phyloP scores from a whole-genome alignment of 1,140 invertebrate species.

The Atopsyche davidsoni region DNA sequence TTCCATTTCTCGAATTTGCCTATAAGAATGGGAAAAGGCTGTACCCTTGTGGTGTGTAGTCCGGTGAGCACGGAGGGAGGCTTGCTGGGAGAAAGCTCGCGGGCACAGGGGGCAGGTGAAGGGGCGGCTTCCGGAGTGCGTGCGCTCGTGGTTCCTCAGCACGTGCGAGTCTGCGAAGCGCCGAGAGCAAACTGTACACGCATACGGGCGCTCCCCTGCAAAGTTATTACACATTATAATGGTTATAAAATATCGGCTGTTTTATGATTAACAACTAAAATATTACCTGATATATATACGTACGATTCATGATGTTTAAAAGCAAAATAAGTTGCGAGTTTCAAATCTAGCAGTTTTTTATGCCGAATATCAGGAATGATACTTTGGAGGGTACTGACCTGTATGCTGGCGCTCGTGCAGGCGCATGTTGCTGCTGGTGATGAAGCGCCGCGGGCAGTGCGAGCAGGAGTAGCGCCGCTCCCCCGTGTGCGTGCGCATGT shows the following conservation, averaged over 20 bases:
- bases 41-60: slow-evolving; percentile 39
- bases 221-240: slow-evolving; percentile 1
- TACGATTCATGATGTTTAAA: no score
- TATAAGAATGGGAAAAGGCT: no score
- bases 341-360: background rate
- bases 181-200: slow-evolving; percentile 13
- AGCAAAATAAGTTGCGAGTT: background rate
- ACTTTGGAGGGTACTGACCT: background rate
- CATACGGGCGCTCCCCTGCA: slow-evolving; percentile 19
- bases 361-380: background rate
- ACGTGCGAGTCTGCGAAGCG: slow-evolving; percentile 22
- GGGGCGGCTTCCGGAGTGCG: slow-evolving; percentile 44
- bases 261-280: background rate
- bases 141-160: slow-evolving; percentile 16
- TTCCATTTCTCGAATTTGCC: no score
- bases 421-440: slow-evolving; percentile 38
- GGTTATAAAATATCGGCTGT: background rate
- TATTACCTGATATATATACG: no score
- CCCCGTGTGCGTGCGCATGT: slow-evolving; percentile 40
- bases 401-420: slow-evolving; percentile 33
- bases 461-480: slow-evolving; percentile 37
- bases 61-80: slow-evolving; percentile 50
- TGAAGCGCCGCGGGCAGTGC: slow-evolving; percentile 37
- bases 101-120: slow-evolving; percentile 48
- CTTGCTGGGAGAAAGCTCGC: slow-evolving; percentile 51